A percentile compares a stretch with the other conserved stretches of the same genome.
Evolutionary conservation across 2,797 vertebrate genomes (phyloP).

Genomic region (Periparus ater): DNA sequence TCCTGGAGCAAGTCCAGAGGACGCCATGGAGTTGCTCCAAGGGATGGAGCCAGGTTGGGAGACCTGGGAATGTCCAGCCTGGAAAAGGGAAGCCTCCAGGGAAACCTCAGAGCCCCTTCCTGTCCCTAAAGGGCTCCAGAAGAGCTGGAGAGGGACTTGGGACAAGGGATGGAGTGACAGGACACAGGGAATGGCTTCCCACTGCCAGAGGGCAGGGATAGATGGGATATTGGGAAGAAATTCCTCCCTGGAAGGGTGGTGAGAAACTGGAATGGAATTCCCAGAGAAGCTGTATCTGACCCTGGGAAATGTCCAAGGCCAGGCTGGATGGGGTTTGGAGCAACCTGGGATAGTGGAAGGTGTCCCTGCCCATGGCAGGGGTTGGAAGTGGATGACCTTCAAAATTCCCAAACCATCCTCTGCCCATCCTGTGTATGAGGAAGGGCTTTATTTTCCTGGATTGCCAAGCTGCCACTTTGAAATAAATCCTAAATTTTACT

Average conservation of each 20-base stretch:
- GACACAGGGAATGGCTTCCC: neutral
- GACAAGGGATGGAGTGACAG: neutral
- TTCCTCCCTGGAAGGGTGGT: rapidly evolving
- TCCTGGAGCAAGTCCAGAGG: neutral
- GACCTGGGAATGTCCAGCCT: neutral
- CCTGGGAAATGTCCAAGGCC: neutral
- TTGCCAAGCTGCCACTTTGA: neutral
- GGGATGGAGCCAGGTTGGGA: neutral
- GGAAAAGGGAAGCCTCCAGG: rapidly evolving
- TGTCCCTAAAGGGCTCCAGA: neutral
- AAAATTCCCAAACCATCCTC: neutral
- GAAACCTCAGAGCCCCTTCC: rapidly evolving
- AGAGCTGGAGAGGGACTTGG: neutral
- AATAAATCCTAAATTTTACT: neutral
- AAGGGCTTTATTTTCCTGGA: neutral
- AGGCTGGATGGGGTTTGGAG: rapidly evolving
- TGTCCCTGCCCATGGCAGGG: neutral
- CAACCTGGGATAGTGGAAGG: neutral
- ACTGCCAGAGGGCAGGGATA: rapidly evolving
- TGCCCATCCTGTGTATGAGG: neutral
- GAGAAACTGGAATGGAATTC: neutral
- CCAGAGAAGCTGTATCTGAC: rapidly evolving
- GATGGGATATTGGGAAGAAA: neutral
- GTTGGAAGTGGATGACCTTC: neutral
- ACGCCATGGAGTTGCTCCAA: rapidly evolving